Base-by-base conservation (phyloP, 2,797 vertebrate genomes). In the Cynopterus sphinx region DNA sequence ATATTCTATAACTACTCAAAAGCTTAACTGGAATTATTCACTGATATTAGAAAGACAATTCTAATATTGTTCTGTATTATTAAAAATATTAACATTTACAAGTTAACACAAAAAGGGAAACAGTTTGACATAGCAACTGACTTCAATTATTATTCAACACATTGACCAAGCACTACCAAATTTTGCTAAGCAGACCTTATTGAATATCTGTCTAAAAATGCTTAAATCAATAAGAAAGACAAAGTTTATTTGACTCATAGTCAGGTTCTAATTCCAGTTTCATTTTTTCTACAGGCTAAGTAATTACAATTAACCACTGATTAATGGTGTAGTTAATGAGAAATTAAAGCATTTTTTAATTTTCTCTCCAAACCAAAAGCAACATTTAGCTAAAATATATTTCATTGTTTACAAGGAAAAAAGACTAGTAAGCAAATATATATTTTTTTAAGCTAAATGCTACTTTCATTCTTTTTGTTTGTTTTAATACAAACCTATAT, bases 171-270 rank as follows among this genome's bases (percentile, higher is more conserved):
- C 68, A 95, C 85, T 94, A 94, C 83, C 95, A 95, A 97, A 89
- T 95, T 95, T 97, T 57, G 84, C 90, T 97, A 98, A 98, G 75
- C 95, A 98, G 98, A 98, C 86, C 9, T 8, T 98, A 98, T 98
- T 97, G 98, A 98, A 97, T 57, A 98, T 96, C 97, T 98, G 98
- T 98, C 98, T 96, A 97, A 98, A 98, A 98, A 97, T 97, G 97
- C 94, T 98, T 98, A 97, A 98, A 98, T 98, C 98, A 96, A 98
- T 98, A 98, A 77, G 77, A 97, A 98, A 98, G 94, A 89, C 97
- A 98, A 98, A 98, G 97, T 98, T 98, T 98, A 98, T 98, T 97
- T 98, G 98, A 98, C 97, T 98, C 97, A 97, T 93, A 98, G 96
- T 98, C 98, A 97, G 96, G 98, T 95, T 97, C 96, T 98, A 98